Evolutionary conservation across 2,888 invertebrate genomes (phyloP), one percentile per base, ranked within the genome.

Genomic region (Priocnemis perturbator): DNA sequence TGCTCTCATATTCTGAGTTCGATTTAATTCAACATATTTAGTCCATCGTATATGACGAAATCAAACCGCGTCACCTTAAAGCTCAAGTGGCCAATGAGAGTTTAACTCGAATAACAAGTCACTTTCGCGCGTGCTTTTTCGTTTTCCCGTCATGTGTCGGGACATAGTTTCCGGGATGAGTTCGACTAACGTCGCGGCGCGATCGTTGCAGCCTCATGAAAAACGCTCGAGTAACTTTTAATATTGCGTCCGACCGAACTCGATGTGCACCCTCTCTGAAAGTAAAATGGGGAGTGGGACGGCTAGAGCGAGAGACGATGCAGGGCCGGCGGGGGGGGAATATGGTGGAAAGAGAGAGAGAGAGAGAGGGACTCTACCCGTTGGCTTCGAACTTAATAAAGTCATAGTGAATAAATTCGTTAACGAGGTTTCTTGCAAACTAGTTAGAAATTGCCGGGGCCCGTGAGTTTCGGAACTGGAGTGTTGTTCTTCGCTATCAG

Each of bases 391-490:
- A 75, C 64, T 77, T 77, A 67, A 77, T 74, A 68, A 70, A 77
- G 77, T 77, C 69, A 64, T 68, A 57, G 69, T 64, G 69, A 77
- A 77, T 77, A 77, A 77, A 77, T 77, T 74, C 77, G 69, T 74
- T 77, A 77, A 77, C 74, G 76, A 77, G 77, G 60, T 77, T 77
- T 77, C 77, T 77, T 74, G 65, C 69, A 45, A 77, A 77, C 77
- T 77, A 77, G 77, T 77, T 74, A 60, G 74, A 70, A 71, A 77
- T 68, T 77, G 60, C 53, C 56, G 58, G 45, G 50, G n/a, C 50
- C 17, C 17, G n/a, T 45, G 60, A 70, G 67, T 69, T 77, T 74
- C 64, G 62, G n/a, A 44, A 53, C 62, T 47, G 21, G 44, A 71
- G 65, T 64, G 74, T 71, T 71, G 73, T 63, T 74, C 71, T 66